Conservation (phyloP, 2,888 invertebrate species). For the Aphelenchoides bicaudatus region DNA sequence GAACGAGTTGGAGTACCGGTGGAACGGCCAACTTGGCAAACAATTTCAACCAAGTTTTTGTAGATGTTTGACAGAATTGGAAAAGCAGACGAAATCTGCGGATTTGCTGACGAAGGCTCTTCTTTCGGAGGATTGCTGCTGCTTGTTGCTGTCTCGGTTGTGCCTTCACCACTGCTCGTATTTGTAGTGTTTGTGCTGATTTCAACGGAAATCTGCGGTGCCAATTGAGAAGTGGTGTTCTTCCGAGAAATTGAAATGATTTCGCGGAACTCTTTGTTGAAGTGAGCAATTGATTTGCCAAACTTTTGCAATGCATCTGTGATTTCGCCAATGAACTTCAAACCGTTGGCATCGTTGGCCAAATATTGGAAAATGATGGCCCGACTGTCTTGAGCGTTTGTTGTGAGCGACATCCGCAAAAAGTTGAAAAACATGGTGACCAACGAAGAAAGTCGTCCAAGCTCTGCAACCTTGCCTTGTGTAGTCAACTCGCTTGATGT, state of each 20-base stretch:
- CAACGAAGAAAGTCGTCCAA: constrained; percentile 15
- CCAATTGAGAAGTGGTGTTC: no score
- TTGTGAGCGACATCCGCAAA: not conserved
- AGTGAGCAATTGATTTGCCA: constrained; percentile 1
- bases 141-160: not conserved
- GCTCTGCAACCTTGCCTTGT: not conserved
- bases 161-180: no score
- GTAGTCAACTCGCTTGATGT: not conserved
- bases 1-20: not conserved
- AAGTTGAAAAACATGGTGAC: constrained; percentile 9
- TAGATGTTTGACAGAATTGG: constrained; percentile 2
- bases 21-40: constrained; percentile 1
- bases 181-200: no score
- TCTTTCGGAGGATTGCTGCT: not conserved
- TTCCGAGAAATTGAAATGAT: no score
- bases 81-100: not conserved
- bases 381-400: constrained; percentile 22
- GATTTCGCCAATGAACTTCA: constrained; percentile 18
- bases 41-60: constrained; percentile 2
- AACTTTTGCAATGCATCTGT: constrained; percentile 16
- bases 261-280: not conserved
- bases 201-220: no score
- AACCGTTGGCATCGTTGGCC: constrained; percentile 7
- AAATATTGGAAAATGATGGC: constrained; percentile 20
- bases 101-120: not conserved